These are phyloP conservation scores for Chlorodrepanis virens DNA, from an alignment of 2,113 vertebrate genomes.

Conservation along the genomic window DNA sequence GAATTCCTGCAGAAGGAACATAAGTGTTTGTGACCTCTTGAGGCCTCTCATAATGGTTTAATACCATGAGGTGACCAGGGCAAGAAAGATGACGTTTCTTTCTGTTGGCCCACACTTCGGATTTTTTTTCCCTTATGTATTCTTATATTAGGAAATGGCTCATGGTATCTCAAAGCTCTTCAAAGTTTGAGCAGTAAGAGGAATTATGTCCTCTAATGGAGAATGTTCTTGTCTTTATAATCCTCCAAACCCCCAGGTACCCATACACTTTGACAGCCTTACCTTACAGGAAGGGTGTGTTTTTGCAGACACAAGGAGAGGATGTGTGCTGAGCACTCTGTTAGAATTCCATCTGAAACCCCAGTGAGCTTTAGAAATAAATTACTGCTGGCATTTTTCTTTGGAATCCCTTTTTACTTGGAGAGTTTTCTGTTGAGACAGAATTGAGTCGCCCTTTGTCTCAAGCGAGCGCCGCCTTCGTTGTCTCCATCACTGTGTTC, in stretches of 20 bases:
- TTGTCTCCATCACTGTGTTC: neutral
- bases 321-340: neutral
- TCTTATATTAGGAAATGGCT: neutral
- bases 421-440: neutral
- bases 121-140: neutral
- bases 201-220: neutral
- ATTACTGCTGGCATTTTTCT: neutral
- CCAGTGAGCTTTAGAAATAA: neutral
- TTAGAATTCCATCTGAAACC: neutral
- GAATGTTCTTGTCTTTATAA: neutral
- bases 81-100: neutral
- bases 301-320: neutral
- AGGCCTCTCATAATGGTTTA: neutral
- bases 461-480: accelerated
- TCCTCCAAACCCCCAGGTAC: neutral
- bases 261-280: neutral
- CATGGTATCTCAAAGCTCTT: neutral
- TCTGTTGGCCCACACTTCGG: neutral
- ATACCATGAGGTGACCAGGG: neutral
- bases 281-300: neutral
- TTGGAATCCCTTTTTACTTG: neutral
- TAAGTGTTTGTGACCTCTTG: neutral
- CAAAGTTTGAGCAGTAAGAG: neutral
- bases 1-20: neutral
- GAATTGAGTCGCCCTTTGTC: neutral